phyloP scores from a whole-genome alignment of 2,113 vertebrate genomes.

The Malurus cyaneus region DNA sequence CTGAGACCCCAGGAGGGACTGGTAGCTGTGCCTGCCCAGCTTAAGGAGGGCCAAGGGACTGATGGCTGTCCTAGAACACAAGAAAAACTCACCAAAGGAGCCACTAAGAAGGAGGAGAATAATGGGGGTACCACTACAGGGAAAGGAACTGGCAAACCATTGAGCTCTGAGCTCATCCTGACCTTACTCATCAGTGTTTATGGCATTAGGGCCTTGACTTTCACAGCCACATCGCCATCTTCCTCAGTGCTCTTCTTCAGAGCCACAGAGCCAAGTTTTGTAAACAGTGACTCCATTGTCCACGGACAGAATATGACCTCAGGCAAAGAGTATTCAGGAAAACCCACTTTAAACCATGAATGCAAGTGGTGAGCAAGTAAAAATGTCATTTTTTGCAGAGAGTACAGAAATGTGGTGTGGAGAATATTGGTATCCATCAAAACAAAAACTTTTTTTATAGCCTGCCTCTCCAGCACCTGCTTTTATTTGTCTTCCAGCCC shows the following conservation, averaged over 20 bases:
- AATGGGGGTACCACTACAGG: rapidly evolving
- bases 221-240: not conserved
- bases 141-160: not conserved
- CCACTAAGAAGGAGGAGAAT: not conserved
- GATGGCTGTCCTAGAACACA: not conserved
- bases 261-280: not conserved
- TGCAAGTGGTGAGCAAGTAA: not conserved
- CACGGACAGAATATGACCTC: rapidly evolving
- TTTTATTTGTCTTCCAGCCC: not conserved
- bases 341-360: not conserved
- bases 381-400: not conserved
- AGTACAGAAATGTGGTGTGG: not conserved
- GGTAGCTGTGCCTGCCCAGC: not conserved
- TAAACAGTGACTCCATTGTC: not conserved
- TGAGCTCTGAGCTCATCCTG: not conserved
- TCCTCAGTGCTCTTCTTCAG: not conserved
- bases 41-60: not conserved
- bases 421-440: not conserved
- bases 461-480: not conserved
- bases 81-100: not conserved
- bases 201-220: not conserved
- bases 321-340: not conserved
- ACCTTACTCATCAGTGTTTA: not conserved
- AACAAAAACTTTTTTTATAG: not conserved
- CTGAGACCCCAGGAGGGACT: not conserved